Conservation (phyloP, 2,888 invertebrate genomes). For the Clitarchus hookeri region DNA sequence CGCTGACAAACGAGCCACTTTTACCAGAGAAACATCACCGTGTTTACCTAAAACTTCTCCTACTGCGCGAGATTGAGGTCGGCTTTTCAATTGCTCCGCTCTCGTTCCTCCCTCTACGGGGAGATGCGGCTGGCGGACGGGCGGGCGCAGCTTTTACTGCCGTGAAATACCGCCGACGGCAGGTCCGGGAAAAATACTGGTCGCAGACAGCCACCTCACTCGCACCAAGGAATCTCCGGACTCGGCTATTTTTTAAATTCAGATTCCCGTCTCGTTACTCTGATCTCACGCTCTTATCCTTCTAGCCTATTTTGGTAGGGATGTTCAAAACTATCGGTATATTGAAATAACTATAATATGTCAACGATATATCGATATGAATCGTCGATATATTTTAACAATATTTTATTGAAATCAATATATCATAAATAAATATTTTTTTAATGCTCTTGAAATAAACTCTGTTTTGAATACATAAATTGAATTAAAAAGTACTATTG, state of each 20-base stretch:
- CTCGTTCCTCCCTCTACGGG: background rate
- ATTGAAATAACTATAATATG: too few relatives aligned
- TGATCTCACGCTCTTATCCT: too few relatives aligned
- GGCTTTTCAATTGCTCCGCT: conserved; percentile 5
- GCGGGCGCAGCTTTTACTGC: conserved; percentile 3
- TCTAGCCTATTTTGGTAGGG: too few relatives aligned
- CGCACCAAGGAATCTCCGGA: background rate
- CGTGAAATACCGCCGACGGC: background rate
- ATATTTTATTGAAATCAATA: too few relatives aligned
- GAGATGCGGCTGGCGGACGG: too few relatives aligned
- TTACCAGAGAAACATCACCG: conserved; percentile 14
- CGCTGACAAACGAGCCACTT: conserved; percentile 14
- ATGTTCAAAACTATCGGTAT: too few relatives aligned
- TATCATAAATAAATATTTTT: too few relatives aligned
- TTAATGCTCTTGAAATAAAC: too few relatives aligned
- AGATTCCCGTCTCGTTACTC: background rate
- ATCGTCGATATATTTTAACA: too few relatives aligned
- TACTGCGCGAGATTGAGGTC: conserved; percentile 2
- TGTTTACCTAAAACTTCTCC: conserved; percentile 9
- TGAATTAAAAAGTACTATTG: too few relatives aligned
- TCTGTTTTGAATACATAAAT: too few relatives aligned
- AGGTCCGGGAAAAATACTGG: background rate
- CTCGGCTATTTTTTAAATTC: background rate
- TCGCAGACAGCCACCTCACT: background rate
- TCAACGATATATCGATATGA: too few relatives aligned